phyloP scores from a whole-genome alignment of 2,888 invertebrate genomes.

The Macrophya alboannulata region DNA sequence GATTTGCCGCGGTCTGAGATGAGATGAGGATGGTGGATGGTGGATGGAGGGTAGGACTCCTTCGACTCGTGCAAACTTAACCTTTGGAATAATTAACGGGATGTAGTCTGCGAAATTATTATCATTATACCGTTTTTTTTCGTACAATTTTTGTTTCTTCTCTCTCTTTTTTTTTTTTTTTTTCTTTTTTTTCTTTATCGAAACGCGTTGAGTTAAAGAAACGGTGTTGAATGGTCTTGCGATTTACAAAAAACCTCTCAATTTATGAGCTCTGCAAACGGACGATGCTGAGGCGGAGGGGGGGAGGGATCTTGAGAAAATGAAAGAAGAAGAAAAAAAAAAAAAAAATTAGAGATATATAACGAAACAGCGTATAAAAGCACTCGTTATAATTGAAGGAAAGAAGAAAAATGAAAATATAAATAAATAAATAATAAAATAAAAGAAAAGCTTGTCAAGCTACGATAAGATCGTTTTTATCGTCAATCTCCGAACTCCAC shows the following conservation, averaged over 20 bases:
- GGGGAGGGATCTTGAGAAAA: background rate
- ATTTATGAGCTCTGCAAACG: background rate
- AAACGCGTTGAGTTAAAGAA: background rate
- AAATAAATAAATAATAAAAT: no score
- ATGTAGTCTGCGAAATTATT: constrained; percentile 3
- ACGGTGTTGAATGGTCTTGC: background rate
- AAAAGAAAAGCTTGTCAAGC: background rate
- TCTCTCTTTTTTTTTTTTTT: background rate
- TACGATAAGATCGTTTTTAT: background rate
- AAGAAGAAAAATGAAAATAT: background rate
- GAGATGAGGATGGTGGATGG: background rate
- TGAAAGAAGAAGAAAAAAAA: background rate
- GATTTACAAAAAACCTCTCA: constrained; percentile 8
- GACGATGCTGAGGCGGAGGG: background rate
- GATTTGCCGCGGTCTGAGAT: background rate
- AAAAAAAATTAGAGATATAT: background rate
- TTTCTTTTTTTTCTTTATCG: background rate
- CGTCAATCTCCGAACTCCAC: background rate
- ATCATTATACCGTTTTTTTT: background rate
- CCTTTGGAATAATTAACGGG: constrained; percentile 11
- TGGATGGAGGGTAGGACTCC: background rate
- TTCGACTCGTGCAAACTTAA: constrained; percentile 11
- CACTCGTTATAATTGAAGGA: constrained; percentile 10
- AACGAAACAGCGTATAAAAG: constrained; percentile 19
- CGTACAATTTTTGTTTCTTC: background rate